Evolutionary conservation across 1,140 invertebrate genomes (phyloP).

Genomic region (Cherax destructor): DNA sequence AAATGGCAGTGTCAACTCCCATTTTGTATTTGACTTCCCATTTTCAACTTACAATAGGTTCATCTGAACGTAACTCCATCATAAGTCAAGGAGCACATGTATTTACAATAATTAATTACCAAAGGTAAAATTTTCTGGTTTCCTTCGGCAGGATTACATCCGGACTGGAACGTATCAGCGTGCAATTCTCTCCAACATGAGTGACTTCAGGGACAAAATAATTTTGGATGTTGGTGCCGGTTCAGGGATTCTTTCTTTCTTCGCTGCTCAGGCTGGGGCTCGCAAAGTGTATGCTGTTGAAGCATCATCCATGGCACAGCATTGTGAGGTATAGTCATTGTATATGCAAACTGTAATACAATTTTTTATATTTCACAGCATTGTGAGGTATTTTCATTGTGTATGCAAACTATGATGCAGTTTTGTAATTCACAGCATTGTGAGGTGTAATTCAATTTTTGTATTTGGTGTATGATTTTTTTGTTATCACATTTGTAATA

Average conservation of each 20-base stretch:
- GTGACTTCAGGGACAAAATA: constrained; percentile 94
- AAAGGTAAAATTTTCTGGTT: neutral
- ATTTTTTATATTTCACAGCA: no score
- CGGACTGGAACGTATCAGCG: constrained; percentile 98
- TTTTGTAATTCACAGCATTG: no score
- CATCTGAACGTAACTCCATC: no score
- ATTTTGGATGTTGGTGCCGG: constrained; percentile 98
- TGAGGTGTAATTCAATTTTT: no score
- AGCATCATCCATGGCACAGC: constrained; percentile 98
- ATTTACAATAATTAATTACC: neutral
- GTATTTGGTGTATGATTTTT: no score
- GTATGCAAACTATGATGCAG: no score
- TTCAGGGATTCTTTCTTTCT: constrained; percentile 98
- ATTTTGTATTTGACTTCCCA: neutral
- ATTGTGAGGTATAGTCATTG: constrained; percentile 84
- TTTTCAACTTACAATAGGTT: no score
- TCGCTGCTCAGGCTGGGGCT: constrained; percentile 98
- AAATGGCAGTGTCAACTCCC: no score
- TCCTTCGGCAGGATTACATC: constrained; percentile 90
- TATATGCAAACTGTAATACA: no score
- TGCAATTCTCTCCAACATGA: constrained; percentile 94
- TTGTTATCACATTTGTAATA: no score
- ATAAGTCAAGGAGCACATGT: no score
- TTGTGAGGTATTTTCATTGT: no score
- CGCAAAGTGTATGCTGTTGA: constrained; percentile 98